phyloP scores from a whole-genome alignment of 2,888 invertebrate species.

The Odontocolon sp. region DNA sequence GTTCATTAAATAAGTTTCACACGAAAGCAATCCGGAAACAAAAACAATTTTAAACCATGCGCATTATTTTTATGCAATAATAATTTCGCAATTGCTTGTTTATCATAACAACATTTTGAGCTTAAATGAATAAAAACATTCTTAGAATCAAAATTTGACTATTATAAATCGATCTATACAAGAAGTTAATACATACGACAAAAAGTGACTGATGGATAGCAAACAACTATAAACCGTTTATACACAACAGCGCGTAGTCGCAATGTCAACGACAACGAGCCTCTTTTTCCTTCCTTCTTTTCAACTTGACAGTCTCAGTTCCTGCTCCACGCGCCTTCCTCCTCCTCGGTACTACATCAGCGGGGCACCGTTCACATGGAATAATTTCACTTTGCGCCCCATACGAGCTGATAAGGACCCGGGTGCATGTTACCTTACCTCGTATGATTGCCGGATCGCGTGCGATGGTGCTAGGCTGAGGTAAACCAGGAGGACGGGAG shows the following conservation, averaged over 20 bases:
- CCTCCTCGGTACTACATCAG: conserved; percentile 63
- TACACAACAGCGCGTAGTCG: background rate
- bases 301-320: conserved; percentile 22
- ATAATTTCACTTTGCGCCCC: conserved; percentile 78
- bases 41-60: too few relatives aligned
- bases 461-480: conserved; percentile 45
- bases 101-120: too few relatives aligned
- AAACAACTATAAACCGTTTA: background rate
- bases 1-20: too few relatives aligned
- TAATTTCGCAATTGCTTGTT: too few relatives aligned
- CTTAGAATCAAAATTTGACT: too few relatives aligned
- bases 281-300: conserved; percentile 10
- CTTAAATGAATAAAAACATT: too few relatives aligned
- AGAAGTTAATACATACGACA: too few relatives aligned
- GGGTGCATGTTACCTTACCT: conserved; percentile 74
- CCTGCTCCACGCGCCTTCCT: conserved; percentile 28
- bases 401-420: conserved; percentile 69
- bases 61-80: too few relatives aligned
- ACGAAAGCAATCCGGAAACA: too few relatives aligned
- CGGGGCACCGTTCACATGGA: conserved; percentile 72
- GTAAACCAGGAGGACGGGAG: background rate
- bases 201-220: background rate
- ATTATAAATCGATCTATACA: too few relatives aligned
- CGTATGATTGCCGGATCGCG: conserved; percentile 78
- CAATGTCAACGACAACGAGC: too few relatives aligned